Base-by-base conservation (phyloP, 2,113 vertebrate genomes). In the Dasypus novemcinctus region DNA sequence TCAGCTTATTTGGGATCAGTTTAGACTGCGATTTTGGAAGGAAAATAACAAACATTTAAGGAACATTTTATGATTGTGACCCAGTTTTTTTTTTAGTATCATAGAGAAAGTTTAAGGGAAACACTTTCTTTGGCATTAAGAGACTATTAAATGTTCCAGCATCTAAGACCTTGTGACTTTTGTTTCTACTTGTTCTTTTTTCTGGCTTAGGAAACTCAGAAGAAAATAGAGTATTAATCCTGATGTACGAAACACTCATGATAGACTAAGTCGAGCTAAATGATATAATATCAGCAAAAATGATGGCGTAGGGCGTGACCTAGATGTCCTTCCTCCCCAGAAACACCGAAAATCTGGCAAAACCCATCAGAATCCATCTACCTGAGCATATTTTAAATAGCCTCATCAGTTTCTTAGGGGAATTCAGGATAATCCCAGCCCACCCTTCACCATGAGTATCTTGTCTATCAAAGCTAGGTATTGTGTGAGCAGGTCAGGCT, bases 111-210 rank as follows among this genome's bases (percentile, higher is more conserved):
- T 91, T 95, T 74, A 69, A 59, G 25, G 33, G 36, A 75, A 74
- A 72, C 3, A 94, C 23, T 96, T 92, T 96, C 94, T 96, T 98
- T 97, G 95, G 94, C 96, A 96, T 90, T 94, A 74, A 93, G 91
- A 86, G 82, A 96, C 94, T 74, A 57, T 4, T 93, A 90, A 96
- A 97, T 80, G 7, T 9, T 79, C 64, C 94, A 96, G 94, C 59
- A 94, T 68, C 75, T n/a, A 93, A 85, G 88, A 90, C 90, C 17
- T 97, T 97, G 96, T 93, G 97, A 94, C 96, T 95, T 96, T 92
- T 97, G 93, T 96, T 97, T 97, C 93, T 78, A 83, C 94, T 75
- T 61, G 20, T 95, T 84, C 87, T 94, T 86, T 41, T 95, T 80
- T 21, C 14, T 76, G 66, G 9, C 49, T 76, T 31, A 49, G 49